Conservation (phyloP, 1,140 invertebrate genomes). For the Drosophila tsacasi region DNA sequence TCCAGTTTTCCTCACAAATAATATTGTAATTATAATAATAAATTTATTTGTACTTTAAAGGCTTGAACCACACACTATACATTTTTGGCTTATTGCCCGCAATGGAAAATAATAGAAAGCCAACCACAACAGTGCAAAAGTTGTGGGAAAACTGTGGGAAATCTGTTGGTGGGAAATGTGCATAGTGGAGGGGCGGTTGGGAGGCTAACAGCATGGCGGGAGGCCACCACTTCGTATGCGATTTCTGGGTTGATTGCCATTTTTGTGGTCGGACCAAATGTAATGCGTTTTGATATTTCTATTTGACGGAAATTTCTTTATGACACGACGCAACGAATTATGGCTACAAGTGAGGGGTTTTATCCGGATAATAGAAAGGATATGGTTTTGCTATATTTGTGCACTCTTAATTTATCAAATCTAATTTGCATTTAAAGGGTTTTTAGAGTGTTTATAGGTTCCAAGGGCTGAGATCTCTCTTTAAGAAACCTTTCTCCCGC, state of each 20-base stretch:
- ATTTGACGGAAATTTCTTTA: constrained; percentile 24
- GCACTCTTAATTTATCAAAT: neutral
- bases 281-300: constrained; percentile 42
- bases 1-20: too few species aligned
- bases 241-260: constrained; percentile 40
- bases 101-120: constrained; percentile 14
- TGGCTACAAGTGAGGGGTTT: neutral
- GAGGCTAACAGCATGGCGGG: neutral
- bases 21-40: neutral
- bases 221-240: constrained; percentile 25
- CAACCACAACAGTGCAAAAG: constrained; percentile 1
- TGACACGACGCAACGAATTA: neutral
- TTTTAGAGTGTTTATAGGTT: neutral
- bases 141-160: constrained; percentile 12
- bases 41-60: constrained; percentile 12
- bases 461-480: neutral
- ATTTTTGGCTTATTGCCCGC: constrained; percentile 1
- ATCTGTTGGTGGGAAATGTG: constrained; percentile 15
- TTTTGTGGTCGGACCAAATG: constrained; percentile 18
- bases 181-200: neutral
- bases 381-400: neutral
- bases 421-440: neutral
- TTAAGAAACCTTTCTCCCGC: neutral
- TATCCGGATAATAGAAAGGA: neutral
- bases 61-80: constrained; percentile 1